Conservation (phyloP, 2,113 vertebrate species). For the Cinclus mexicanus region DNA sequence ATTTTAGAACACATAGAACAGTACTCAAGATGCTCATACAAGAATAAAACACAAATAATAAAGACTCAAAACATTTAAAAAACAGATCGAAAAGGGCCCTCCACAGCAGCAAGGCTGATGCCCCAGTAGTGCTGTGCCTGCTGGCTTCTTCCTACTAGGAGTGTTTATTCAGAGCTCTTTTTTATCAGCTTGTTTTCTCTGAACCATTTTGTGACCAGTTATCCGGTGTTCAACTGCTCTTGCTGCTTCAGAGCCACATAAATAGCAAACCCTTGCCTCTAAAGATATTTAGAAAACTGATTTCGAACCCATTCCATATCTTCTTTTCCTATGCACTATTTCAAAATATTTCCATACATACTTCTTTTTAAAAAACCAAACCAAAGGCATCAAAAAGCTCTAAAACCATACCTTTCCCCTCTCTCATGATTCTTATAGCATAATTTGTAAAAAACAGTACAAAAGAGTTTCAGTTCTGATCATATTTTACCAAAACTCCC, state of each 20-base stretch:
- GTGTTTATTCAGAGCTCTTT: neutral
- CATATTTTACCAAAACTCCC: neutral
- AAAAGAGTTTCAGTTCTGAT: neutral
- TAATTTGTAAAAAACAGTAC: neutral
- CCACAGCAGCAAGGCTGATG: neutral
- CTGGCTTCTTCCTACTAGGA: rapidly evolving
- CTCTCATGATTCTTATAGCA: neutral
- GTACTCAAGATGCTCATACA: neutral
- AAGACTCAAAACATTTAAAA: neutral
- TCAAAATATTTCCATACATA: neutral
- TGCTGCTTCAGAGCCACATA: neutral
- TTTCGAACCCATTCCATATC: neutral
- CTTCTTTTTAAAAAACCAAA: neutral
- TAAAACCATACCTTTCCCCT: neutral
- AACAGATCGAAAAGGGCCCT: too few relatives aligned
- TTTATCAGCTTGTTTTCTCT: neutral
- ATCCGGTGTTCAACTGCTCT: neutral
- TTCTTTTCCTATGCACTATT: neutral
- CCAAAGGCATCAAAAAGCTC: neutral
- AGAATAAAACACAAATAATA: neutral
- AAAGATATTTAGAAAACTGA: neutral
- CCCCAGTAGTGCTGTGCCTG: neutral
- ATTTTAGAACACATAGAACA: neutral
- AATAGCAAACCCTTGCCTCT: neutral
- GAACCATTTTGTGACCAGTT: neutral